Evolutionary conservation across 2,888 invertebrate species (phyloP).

Genomic region (Euspilapteryx auroguttella): DNA sequence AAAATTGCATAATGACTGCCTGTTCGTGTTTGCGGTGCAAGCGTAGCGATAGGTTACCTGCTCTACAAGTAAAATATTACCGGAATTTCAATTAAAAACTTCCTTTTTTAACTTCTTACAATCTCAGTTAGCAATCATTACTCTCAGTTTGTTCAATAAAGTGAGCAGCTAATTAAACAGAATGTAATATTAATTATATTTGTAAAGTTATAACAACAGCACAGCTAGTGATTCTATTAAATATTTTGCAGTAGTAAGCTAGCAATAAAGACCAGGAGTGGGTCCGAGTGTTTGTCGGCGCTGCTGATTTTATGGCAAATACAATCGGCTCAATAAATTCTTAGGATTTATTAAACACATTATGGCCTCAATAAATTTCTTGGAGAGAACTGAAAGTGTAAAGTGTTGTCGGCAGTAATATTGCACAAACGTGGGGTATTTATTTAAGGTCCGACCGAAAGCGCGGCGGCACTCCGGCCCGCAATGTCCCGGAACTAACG

Average conservation of each 20-base stretch:
- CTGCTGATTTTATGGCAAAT: background rate
- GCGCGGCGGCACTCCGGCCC: conserved; percentile 26
- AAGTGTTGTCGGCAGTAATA: conserved; percentile 48
- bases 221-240: no score
- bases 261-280: no score
- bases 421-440: conserved; percentile 50
- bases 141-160: no score
- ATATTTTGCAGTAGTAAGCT: no score
- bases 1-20: conserved; percentile 3
- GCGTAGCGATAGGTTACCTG: no score
- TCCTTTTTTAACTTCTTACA: no score
- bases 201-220: no score
- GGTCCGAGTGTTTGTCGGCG: background rate
- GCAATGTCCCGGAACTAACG: conserved; percentile 53
- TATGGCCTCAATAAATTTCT: conserved; percentile 32
- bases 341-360: conserved; percentile 22
- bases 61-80: conserved; percentile 3
- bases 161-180: no score
- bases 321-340: no score
- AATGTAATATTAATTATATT: no score
- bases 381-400: conserved; percentile 36
- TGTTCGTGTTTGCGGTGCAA: conserved; percentile 2
- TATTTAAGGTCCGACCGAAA: conserved; percentile 40
- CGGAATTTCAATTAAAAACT: no score
- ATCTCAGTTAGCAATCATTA: no score